A percentile compares a stretch with the other conserved stretches of the same genome.
Evolutionary conservation across 2,113 vertebrate genomes (phyloP).

Genomic region (Seriola quinqueradiata): DNA sequence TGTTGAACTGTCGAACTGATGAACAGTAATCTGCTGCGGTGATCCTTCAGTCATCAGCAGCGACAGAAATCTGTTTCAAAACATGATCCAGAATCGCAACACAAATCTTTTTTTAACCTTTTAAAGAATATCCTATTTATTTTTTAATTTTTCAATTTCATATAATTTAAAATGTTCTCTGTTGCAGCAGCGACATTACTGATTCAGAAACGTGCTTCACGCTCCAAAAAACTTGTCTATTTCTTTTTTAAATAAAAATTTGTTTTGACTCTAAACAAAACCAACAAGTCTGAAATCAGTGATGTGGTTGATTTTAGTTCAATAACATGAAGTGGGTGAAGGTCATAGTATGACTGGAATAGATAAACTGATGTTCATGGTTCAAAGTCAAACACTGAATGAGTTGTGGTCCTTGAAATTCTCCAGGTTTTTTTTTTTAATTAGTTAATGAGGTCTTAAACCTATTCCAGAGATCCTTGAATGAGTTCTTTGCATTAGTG

Average conservation of each 20-base stretch:
- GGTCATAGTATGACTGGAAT: background rate
- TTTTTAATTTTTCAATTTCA: background rate
- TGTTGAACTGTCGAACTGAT: too few species aligned
- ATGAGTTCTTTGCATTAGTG: too few species aligned
- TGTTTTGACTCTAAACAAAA: background rate
- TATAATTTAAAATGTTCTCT: background rate
- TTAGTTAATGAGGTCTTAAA: too few species aligned
- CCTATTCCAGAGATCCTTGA: too few species aligned
- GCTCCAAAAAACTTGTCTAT: too few species aligned
- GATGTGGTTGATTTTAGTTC: too few species aligned
- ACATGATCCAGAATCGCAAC: background rate
- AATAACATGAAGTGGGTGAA: too few species aligned
- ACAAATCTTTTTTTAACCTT: background rate
- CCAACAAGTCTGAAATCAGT: too few species aligned
- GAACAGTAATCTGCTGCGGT: background rate
- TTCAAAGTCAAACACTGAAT: background rate
- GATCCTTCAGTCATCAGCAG: background rate
- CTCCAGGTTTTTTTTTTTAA: too few species aligned
- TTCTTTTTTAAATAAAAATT: background rate
- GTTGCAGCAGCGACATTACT: too few species aligned
- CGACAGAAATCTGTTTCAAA: background rate
- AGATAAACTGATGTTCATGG: background rate
- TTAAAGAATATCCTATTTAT: background rate
- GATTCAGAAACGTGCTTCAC: too few species aligned
- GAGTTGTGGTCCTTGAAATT: background rate